Evolutionary conservation across 2,888 invertebrate genomes (phyloP).

Genomic region (Lasioglossum oenotherae): DNA sequence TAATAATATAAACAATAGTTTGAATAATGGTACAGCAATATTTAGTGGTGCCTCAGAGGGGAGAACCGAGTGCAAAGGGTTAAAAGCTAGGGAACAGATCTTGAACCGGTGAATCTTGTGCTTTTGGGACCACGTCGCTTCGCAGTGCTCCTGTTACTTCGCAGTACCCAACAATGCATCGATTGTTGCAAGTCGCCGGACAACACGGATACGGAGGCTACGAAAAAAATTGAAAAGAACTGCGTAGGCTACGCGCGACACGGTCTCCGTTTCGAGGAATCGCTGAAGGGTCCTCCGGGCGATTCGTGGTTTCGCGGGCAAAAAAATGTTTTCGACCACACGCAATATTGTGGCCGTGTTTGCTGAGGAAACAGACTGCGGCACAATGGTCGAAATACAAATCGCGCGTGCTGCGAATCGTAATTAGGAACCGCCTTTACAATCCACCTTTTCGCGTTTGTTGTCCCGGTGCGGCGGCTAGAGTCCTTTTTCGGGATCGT

Average conservation of each 20-base stretch:
- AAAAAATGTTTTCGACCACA: slow-evolving; percentile 66
- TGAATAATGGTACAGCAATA: no score
- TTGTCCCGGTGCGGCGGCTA: not conserved
- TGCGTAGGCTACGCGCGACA: slow-evolving; percentile 36
- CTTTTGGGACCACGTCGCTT: not conserved
- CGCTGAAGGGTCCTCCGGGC: slow-evolving; percentile 42
- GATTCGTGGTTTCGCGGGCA: slow-evolving; percentile 44
- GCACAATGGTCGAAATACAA: slow-evolving; percentile 49
- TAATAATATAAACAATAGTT: no score
- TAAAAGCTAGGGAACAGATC: not conserved
- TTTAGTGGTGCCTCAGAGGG: no score
- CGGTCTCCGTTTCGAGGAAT: slow-evolving; percentile 32
- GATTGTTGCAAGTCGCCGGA: slow-evolving; percentile 3
- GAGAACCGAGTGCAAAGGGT: no score
- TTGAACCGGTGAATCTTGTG: not conserved
- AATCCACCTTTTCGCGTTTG: not conserved
- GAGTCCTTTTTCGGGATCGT: slow-evolving; percentile 10
- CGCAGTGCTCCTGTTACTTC: not conserved
- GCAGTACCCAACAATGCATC: not conserved
- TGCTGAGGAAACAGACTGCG: slow-evolving; percentile 62
- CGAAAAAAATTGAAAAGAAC: slow-evolving; percentile 33
- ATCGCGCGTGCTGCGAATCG: slow-evolving; percentile 59
- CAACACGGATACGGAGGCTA: not conserved
- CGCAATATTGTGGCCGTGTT: slow-evolving; percentile 63
- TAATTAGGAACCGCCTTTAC: slow-evolving; percentile 38